Evolutionary conservation across 2,113 vertebrate species (phyloP), one percentile per base, ranked within the genome.

Genomic region (Canis aureus): DNA sequence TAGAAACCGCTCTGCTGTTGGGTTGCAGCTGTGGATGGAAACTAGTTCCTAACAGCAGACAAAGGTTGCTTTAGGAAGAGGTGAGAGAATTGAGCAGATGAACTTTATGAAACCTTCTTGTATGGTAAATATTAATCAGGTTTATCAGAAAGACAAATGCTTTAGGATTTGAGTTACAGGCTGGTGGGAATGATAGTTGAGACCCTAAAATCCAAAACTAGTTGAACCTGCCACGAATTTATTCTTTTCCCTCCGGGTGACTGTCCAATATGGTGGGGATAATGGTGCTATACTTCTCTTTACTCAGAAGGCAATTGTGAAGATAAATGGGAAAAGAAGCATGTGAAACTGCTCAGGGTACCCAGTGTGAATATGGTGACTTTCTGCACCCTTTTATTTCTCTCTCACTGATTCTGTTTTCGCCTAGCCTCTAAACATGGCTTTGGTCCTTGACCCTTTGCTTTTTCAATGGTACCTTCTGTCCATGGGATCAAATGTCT

Each of bases 51-150:
- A 38, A 91, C 80, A 62, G 57, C 12, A 80, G 78, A 49, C 62
- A 64, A 53, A 32, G 71, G 89, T 60, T 80, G 25, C 57, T 69
- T 92, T 25, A 15, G 22, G 78, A 92, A 83, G 78, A 95, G 38
- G 81, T 67, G 16, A 80, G 51, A 86, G 78, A 71, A 82, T 1
- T 55, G 78, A 55, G 43, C 71, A 86, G 60, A 83, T 43, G 20
- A 66, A 78, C 74, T 82, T 89, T 25, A 35, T 57, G 66, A 74
- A 95, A 67, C 17, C 66, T 67, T 78, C 35, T 25, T 73, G 10
- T 57, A n/a, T 92, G 29, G 32, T 12, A 67, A 20, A 60, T 86
- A 51, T 29, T 60, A 64, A 69, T 35, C 9, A 62, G 23, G n/a
- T 62, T 91, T 86, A 60, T 73, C 43, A 66, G 89, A 66, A 91